Base-by-base conservation (phyloP, 2,113 vertebrate genomes). In the Odontophorus gujanensis region DNA sequence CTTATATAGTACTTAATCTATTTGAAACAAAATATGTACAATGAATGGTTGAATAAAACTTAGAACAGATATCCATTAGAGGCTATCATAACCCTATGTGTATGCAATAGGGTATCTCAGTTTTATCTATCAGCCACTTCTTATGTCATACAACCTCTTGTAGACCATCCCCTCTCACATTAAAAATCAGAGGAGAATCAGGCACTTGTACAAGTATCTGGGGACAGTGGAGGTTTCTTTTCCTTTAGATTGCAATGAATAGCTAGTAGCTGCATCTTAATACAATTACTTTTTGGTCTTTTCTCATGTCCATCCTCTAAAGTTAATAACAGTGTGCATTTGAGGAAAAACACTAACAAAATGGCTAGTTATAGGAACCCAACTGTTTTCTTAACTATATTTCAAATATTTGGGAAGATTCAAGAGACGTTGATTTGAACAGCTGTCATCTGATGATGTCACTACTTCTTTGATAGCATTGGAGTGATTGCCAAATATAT, bases 1-100 rank as follows among this genome's bases (percentile, higher is more conserved):
- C 62, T 16, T 8, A 74, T 38, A 42, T 8, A 82, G 24, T 55
- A 72, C 57, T 43, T 38, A 24, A 66, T 34, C 16, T 47, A 13
- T 75, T 89, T 92, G 30, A 59, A 25, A 42, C 47, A 25, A 62
- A 81, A 55, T 61, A 50, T 6, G 3, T 59, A 89, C 11, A 89
- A 53, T 26, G 92, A 87, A 16, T 0, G 14, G 59, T 48, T 67
- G 20, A 51, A 25, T 69, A 38, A 45, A 34, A 72, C 68, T 73
- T 69, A 69, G 40, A 40, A 13, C 12, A 40, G 40, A 40, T 40
- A 40, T 40, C 40, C 40, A 40, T 40, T 40, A 40, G 40, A 12
- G 40, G 40, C 40, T 40, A 40, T 40, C 12, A 40, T 40, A 40
- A 40, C 12, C 40, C 42, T 32, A 32, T 0, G 0, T 36, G 20